Base-by-base conservation (phyloP, 2,888 invertebrate species). In the Lochmaea crataegi region DNA sequence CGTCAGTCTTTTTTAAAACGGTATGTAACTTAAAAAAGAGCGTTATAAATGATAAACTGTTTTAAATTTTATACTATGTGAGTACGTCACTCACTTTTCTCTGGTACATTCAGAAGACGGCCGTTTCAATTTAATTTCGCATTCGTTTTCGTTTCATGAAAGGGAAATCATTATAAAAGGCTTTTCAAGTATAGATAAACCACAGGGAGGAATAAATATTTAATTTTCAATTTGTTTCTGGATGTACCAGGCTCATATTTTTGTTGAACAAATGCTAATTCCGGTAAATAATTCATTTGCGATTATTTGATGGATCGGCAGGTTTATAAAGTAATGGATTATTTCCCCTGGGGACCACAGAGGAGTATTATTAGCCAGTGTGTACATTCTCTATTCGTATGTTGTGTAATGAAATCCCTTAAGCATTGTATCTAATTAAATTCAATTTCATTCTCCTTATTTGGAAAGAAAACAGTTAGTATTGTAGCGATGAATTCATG, bases 151-250 rank as follows among this genome's bases (percentile, higher is more conserved):
- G 41, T 69, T 69, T 63, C 57, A 69, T 69, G 63, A 69, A 69
- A 63, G 69, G 63, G 69, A 63, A 69, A 61, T 69, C 53, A 69
- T 69, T 69, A 69, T 63, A 69, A 69, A 69, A 63, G 69, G 63
- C 69, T 63, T 69, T 69, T 63, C 56, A 69, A 69, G 60, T 69
- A 69, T 69, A 69, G 42, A 53, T 63, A 63, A 63, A 63, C 69
- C 61, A 53, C 63, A 51, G 63, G 56, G 26, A 69, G 12, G 22
- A 22, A 69, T 68, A 42, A 69, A 69, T 69, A 69, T 63, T 69
- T 63, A 69, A 69, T 69, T 69, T 69, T 63, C 69, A 69, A 69
- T 69, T 69, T 69, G 69, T 69, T 53, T 69, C 63, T 51, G 53
- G 41, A 69, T 63, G 53, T 63, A 63, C 56, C 18, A 2, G 12